Conservation (phyloP, 2,113 vertebrate genomes). For the Mixornis gularis region DNA sequence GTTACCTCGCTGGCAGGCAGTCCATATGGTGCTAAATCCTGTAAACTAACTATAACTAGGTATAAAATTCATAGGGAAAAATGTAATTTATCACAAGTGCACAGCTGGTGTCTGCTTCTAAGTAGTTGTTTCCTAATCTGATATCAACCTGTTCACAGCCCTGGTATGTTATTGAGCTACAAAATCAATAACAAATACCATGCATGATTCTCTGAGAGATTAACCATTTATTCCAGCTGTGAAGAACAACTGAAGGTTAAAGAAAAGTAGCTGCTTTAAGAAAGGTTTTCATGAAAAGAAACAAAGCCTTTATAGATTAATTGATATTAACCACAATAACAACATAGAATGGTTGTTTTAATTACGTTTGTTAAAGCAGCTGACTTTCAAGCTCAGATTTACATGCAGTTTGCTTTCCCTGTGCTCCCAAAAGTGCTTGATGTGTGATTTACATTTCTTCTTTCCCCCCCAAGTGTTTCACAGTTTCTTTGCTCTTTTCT, state of each 20-base stretch:
- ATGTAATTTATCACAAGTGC: constrained; percentile 70
- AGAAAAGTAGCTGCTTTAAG: neutral
- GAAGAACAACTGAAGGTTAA: constrained; percentile 73
- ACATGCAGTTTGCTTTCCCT: neutral
- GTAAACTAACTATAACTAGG: constrained; percentile 66
- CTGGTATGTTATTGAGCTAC: constrained; percentile 61
- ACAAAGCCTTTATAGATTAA: neutral
- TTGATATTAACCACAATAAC: constrained; percentile 20
- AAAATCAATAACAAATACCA: constrained; percentile 73
- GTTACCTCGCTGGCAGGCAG: constrained; percentile 26
- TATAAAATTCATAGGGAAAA: constrained; percentile 65
- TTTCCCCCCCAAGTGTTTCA: neutral
- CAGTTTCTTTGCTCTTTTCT: constrained; percentile 27
- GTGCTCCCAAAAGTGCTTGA: neutral
- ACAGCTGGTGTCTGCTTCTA: constrained; percentile 68
- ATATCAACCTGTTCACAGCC: constrained; percentile 57
- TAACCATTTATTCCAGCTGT: constrained; percentile 61
- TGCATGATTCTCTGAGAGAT: constrained; percentile 63
- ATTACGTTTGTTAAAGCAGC: neutral
- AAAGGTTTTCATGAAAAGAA: neutral
- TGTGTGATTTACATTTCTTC: neutral
- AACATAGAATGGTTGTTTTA: neutral
- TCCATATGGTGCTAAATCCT: constrained; percentile 68
- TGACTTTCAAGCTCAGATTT: constrained; percentile 19
- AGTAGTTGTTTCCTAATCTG: constrained; percentile 72